Evolutionary conservation across 1,140 invertebrate species (phyloP).

Genomic region (Hypsibius dujardini): DNA sequence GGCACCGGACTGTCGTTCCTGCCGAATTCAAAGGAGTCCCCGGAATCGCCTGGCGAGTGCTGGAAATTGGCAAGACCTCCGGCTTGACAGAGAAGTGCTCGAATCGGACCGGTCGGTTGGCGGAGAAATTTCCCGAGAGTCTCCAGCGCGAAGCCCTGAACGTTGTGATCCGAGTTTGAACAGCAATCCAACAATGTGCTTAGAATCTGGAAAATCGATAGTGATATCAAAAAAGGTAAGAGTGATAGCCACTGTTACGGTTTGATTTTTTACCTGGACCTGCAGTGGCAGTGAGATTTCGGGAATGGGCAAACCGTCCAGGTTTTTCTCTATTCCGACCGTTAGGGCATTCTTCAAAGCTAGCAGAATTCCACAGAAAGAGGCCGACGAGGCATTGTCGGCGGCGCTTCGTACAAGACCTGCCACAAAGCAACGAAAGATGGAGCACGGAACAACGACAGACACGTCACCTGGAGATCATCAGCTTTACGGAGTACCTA

Average conservation of each 20-base stretch:
- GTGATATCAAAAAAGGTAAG: neutral
- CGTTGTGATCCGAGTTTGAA: neutral
- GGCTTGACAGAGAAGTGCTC: neutral
- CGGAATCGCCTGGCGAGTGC: neutral
- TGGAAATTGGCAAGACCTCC: neutral
- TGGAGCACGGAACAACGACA: too few relatives aligned
- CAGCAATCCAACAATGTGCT: neutral
- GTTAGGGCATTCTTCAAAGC: slow-evolving; percentile 1
- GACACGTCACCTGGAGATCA: too few relatives aligned
- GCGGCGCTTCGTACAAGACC: neutral
- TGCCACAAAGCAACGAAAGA: neutral
- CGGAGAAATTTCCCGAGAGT: neutral
- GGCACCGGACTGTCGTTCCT: neutral
- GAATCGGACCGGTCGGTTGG: neutral
- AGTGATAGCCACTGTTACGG: neutral
- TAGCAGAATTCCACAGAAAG: neutral
- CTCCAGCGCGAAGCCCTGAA: slow-evolving; percentile 9
- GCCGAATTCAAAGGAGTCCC: neutral
- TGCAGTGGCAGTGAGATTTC: too few relatives aligned
- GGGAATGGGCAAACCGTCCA: too few relatives aligned
- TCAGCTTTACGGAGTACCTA: too few relatives aligned
- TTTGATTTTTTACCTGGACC: neutral
- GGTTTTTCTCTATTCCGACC: too few relatives aligned
- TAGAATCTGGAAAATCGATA: slow-evolving; percentile 5
- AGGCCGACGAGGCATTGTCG: neutral